phyloP scores from a whole-genome alignment of 92 coral and sea anemone species.

The Umimayanthus chanpuru region DNA sequence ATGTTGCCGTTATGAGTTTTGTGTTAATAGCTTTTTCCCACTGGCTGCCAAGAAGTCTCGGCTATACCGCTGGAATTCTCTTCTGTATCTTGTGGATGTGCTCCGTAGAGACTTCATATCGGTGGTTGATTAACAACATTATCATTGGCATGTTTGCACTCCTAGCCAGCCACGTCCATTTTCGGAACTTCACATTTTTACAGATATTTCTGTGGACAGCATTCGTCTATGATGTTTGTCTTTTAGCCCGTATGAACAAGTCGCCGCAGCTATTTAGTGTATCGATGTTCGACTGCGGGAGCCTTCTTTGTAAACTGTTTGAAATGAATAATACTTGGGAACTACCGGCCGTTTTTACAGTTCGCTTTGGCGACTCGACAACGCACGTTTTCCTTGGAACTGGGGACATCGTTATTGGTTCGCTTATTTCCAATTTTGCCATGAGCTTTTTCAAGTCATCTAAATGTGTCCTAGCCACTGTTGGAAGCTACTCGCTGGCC shows the following conservation, averaged over 20 bases:
- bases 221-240: constrained; percentile 87
- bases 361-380: constrained; percentile 83
- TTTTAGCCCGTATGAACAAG: constrained; percentile 76
- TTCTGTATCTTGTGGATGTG: constrained; percentile 74
- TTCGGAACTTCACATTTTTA: constrained; percentile 88
- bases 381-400: constrained; percentile 95
- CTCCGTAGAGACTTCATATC: constrained; percentile 73
- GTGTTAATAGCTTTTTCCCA: constrained; percentile 81
- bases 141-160: constrained; percentile 93
- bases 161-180: constrained; percentile 88
- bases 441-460: constrained; percentile 91
- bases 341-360: constrained; percentile 91
- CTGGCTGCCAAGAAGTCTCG: constrained; percentile 78
- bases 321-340: constrained; percentile 95
- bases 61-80: constrained; percentile 66
- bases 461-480: constrained; percentile 79
- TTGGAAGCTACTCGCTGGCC: constrained; percentile 84
- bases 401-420: constrained; percentile 92
- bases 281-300: constrained; percentile 74
- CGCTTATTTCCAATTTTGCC: constrained; percentile 88
- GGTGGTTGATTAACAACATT: constrained; percentile 89
- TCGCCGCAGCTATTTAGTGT: constrained; percentile 86
- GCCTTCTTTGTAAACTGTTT: constrained; percentile 84
- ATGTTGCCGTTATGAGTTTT: constrained; percentile 82
- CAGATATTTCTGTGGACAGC: constrained; percentile 99